Evolutionary conservation across 2,797 vertebrate genomes (phyloP), one percentile per base, ranked within the genome.

Genomic region (Falco columbarius): DNA sequence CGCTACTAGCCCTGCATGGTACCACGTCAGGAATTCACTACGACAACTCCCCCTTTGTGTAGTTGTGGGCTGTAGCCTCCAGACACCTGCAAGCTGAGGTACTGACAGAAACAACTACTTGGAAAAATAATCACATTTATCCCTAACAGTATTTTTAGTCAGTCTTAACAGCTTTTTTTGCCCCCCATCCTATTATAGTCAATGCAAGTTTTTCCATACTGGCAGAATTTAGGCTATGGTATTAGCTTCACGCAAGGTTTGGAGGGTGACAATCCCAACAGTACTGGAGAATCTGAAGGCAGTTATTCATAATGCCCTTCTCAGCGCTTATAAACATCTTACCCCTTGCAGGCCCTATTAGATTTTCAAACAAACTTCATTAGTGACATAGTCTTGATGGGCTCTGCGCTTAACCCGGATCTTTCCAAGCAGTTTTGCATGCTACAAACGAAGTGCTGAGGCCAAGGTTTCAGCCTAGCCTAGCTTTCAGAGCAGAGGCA

Each of bases 151-250:
- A 32, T n/a, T 47, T 74, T 55, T 18, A 26, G 22, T 27, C 79
- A 20, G 18, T 15, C 10, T 32, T 42, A 61, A 54, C 17, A 47
- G 30, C 14, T 58, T 72, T 9, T 9, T 16, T 38, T 10, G 36
- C 42, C 17, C 42, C 5, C 24, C 7, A 0, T n/a, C 36, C 36
- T 38, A 38, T 38, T 38, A 38, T 38, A 38, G 51, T 46, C 55
- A 55, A 36, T 19, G 21, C 36, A 80, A 32, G 36, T 70, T 70
- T 55, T 73, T 70, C 36, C 52, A 24, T 4, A 51, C 0, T 0
- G 61, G n/a, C 20, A 42, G 49, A 55, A 27, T 49, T 81, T 15
- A 0, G 2, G 30, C 20, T 40, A 4, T 0, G 0, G 21, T n/a
- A 27, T 24, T 6, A 79, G 13, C 72, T 54, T 66, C 72, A 49